phyloP scores from a whole-genome alignment of 1,140 invertebrate species.

The Cydia amplana region DNA sequence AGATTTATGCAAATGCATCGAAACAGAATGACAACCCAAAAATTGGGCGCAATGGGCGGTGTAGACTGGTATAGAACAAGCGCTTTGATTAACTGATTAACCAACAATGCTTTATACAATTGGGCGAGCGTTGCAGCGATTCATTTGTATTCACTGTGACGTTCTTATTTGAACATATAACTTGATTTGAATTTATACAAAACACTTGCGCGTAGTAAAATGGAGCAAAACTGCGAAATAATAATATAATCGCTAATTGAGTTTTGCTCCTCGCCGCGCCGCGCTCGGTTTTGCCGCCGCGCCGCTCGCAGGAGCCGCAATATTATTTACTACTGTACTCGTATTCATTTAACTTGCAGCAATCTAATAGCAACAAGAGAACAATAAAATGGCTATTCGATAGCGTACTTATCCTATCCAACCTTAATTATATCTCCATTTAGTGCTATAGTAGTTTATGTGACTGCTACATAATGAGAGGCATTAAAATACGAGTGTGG shows the following conservation, averaged over 20 bases:
- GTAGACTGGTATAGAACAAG: slow-evolving; percentile 1
- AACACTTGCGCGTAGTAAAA: slow-evolving; percentile 49
- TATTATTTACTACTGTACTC: slow-evolving; percentile 38
- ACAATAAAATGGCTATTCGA: neutral
- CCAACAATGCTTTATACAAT: slow-evolving; percentile 33
- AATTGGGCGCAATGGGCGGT: slow-evolving; percentile 13
- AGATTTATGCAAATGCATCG: slow-evolving; percentile 23
- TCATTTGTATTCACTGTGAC: slow-evolving; percentile 21
- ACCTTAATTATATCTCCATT: too few relatives aligned
- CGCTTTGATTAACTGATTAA: slow-evolving; percentile 32
- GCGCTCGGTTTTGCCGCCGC: slow-evolving; percentile 36
- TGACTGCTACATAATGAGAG: too few relatives aligned
- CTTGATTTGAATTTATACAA: slow-evolving; percentile 41
- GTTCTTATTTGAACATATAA: slow-evolving; percentile 39
- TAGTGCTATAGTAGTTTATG: too few relatives aligned
- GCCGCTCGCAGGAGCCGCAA: slow-evolving; percentile 33
- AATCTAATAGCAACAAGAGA: neutral
- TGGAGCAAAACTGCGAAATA: slow-evolving; percentile 53
- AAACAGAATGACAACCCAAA: slow-evolving; percentile 28
- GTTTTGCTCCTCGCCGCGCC: slow-evolving; percentile 47
- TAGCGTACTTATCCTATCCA: too few relatives aligned
- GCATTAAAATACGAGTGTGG: too few relatives aligned
- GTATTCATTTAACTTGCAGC: slow-evolving; percentile 12
- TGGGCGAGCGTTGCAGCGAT: slow-evolving; percentile 15
- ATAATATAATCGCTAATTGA: slow-evolving; percentile 61